Conservation (phyloP, 2,113 vertebrate species). For the Alces alces region DNA sequence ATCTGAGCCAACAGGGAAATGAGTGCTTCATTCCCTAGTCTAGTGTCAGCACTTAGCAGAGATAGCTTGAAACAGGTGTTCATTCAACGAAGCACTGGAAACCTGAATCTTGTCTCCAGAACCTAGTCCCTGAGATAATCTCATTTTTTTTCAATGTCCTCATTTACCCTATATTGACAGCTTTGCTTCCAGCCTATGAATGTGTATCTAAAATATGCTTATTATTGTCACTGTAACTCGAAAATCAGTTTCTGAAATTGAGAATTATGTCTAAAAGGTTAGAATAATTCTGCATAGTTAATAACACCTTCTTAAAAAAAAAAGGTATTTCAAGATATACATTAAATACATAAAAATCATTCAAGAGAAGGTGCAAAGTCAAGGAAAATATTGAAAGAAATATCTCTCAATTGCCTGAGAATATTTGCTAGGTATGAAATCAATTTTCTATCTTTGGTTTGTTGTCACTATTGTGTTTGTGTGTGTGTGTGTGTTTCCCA, state of each 20-base stretch:
- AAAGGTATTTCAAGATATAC: not conserved
- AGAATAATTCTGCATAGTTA: not conserved
- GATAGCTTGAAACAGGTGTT: not conserved
- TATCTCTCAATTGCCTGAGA: not conserved
- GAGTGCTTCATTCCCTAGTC: fast-evolving
- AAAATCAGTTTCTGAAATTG: not conserved
- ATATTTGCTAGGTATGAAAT: not conserved
- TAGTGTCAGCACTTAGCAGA: not conserved
- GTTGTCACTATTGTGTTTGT: not conserved
- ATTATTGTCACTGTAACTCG: not conserved
- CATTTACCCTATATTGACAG: not conserved
- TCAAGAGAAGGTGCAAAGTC: not conserved
- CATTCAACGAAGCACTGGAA: not conserved
- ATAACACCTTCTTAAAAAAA: not conserved
- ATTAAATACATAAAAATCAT: not conserved
- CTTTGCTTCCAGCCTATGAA: not conserved
- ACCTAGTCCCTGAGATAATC: not conserved
- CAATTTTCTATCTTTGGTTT: not conserved
- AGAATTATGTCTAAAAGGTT: not conserved
- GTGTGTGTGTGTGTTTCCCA: not conserved
- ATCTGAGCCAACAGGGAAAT: not conserved
- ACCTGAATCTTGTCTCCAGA: not conserved
- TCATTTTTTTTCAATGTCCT: not conserved
- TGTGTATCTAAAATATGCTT: not conserved
- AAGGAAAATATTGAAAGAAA: not conserved